Evolutionary conservation across 2,888 invertebrate species (phyloP).

Genomic region (Amiota communis): DNA sequence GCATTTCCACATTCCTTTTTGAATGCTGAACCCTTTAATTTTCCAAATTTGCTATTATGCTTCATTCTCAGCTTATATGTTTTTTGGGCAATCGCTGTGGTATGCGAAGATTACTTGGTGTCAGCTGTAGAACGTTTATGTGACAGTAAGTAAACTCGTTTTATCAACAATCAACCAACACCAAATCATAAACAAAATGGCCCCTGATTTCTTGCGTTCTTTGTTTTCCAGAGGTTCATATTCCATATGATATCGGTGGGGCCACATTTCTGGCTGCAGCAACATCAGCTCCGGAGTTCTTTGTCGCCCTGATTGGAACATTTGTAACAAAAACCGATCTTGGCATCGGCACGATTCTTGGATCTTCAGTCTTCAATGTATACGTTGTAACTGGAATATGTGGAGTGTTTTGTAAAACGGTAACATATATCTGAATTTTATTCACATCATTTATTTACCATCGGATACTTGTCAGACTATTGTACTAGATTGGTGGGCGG

Average conservation of each 20-base stretch:
- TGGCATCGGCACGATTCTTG: conserved; percentile 9
- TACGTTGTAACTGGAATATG: not conserved
- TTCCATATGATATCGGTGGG: conserved; percentile 20
- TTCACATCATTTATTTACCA: no score
- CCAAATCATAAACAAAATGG: no score
- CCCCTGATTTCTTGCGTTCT: not conserved
- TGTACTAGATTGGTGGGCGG: conserved; percentile 85
- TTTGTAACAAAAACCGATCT: not conserved
- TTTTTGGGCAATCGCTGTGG: not conserved
- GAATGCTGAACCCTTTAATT: not conserved
- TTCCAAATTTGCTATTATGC: not conserved
- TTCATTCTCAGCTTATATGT: not conserved
- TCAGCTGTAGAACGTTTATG: not conserved
- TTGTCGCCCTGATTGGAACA: not conserved
- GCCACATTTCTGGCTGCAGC: conserved; percentile 14
- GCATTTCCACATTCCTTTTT: not conserved
- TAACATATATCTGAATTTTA: not conserved
- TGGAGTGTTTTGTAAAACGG: not conserved
- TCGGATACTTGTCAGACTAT: conserved; percentile 74
- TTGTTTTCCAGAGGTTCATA: not conserved
- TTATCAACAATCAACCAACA: not conserved
- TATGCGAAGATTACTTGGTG: conserved; percentile 18
- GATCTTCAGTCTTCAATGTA: not conserved
- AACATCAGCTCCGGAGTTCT: not conserved
- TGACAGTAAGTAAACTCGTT: not conserved